Percentiles rank a stretch among this genome's conserved stretches.
phyloP scores from a whole-genome alignment of 2,888 invertebrate species.

The Scrobipalpa costella region DNA sequence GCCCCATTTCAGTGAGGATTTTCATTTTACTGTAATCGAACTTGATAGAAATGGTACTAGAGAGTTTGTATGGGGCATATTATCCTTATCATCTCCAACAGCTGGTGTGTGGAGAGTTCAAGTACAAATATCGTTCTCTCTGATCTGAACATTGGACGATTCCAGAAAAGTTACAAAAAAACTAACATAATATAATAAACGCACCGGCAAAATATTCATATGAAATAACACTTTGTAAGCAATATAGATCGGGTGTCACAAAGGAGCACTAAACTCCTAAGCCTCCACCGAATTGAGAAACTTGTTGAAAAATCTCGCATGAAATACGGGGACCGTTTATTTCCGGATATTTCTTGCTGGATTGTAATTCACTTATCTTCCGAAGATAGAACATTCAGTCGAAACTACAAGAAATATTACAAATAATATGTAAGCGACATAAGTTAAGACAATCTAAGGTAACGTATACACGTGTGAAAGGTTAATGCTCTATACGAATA shows the following conservation, averaged over 20 bases:
- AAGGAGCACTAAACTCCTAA: slow-evolving; percentile 68
- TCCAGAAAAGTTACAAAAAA: not conserved
- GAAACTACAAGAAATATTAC: not conserved
- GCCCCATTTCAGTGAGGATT: no score
- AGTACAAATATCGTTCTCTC: no score
- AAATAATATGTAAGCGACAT: no score
- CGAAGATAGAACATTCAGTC: not conserved
- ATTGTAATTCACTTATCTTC: slow-evolving; percentile 33
- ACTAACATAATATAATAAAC: slow-evolving; percentile 51
- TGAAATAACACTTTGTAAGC: slow-evolving; percentile 68
- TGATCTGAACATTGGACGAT: no score
- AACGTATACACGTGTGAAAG: not conserved
- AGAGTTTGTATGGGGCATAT: no score
- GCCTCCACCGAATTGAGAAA: slow-evolving; percentile 69
- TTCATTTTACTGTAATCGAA: no score
- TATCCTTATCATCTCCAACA: no score
- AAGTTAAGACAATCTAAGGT: no score
- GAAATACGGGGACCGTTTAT: slow-evolving; percentile 53
- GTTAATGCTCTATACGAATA: not conserved
- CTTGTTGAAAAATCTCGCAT: slow-evolving; percentile 72
- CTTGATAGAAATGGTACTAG: no score
- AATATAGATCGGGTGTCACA: slow-evolving; percentile 63
- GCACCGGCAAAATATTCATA: slow-evolving; percentile 61
- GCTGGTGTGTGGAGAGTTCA: no score
- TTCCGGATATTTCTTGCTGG: slow-evolving; percentile 40